A percentile compares a stretch with the other conserved stretches of the same genome.
phyloP scores from a whole-genome alignment of 1,140 invertebrate genomes.

The Euglossa dilemma region DNA sequence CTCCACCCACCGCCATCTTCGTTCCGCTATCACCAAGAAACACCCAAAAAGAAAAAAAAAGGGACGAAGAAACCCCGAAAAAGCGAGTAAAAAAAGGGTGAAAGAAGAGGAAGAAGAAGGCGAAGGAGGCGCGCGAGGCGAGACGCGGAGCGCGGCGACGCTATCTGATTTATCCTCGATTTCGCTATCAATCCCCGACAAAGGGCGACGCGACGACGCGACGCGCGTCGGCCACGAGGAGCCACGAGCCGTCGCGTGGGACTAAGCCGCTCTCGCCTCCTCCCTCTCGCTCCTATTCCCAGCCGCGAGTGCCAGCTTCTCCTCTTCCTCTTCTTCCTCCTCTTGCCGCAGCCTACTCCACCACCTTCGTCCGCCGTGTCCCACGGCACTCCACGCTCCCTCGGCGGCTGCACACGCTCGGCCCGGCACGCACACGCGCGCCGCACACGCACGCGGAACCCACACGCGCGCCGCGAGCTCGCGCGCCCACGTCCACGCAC shows the following conservation, averaged over 20 bases:
- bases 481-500: conserved; percentile 22
- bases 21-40: background rate
- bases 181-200: conserved; percentile 49
- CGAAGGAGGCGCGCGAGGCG: background rate
- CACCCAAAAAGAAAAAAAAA: background rate
- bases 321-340: conserved; percentile 23
- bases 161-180: conserved; percentile 33
- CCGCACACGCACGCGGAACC: background rate
- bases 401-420: conserved; percentile 43
- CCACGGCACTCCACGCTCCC: conserved; percentile 49
- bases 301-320: conserved; percentile 22
- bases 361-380: conserved; percentile 34
- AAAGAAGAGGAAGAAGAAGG: background rate
- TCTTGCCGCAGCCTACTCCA: conserved; percentile 55
- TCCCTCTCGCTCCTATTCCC: conserved; percentile 39
- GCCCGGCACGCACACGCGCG: conserved; percentile 22
- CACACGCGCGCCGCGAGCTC: background rate
- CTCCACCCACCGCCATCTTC: background rate
- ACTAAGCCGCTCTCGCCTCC: conserved; percentile 65
- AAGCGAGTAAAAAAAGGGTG: background rate
- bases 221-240: conserved; percentile 75
- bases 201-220: conserved; percentile 65
- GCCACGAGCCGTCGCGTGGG: conserved; percentile 80
- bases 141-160: background rate
- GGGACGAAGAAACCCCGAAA: background rate